Evolutionary conservation across 2,113 vertebrate genomes (phyloP), one percentile per base, ranked within the genome.

Genomic region (Pelmatolapia mariae): DNA sequence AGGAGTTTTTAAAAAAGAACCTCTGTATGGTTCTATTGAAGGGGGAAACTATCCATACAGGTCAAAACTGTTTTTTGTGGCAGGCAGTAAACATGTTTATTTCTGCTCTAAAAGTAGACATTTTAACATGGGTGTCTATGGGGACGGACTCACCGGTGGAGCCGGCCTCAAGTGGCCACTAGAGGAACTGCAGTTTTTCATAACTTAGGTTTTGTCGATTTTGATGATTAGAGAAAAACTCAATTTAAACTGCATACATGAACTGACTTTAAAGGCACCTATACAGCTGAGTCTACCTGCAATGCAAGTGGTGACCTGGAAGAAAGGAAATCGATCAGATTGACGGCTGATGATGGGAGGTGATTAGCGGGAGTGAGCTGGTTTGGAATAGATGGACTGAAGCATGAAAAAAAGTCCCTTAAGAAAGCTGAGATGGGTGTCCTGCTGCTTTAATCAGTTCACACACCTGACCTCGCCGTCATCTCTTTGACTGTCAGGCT

Each of bases 301-400:
- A 47, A 12, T 76, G 24, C 1, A 76, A 12, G 6, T 0, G 24
- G 15, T 47, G 15, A 47, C 15, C 24, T 47, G 15, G 36, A 31
- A 81, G 31, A 45, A 50, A 76, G 9, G 40, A 47, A 76, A 76
- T 76, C 24, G 43, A 31, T 50, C 71, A 12, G 10, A 2, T 50
- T 78, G 16, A 78, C 4, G 5, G 16, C 7, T 50, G 43, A 50
- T 24, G 50, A n/a, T 3, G 15, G 15, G 24, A 40, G 54, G 36
- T 18, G 54, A 26, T 31, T 33, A 54, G 16, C 0, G 3, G 40
- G 40, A 12, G 24, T 50, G 31, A 63, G 26, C 43, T 78, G 24
- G 24, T 50, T 45, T 52, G 56, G 33, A 16, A 52, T n/a, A 38
- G 36, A 80, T 33, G 43, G 56, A 50, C 84, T 86, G 19, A 86